Base-by-base conservation (phyloP, 2,113 vertebrate species). In the Eira barbara region DNA sequence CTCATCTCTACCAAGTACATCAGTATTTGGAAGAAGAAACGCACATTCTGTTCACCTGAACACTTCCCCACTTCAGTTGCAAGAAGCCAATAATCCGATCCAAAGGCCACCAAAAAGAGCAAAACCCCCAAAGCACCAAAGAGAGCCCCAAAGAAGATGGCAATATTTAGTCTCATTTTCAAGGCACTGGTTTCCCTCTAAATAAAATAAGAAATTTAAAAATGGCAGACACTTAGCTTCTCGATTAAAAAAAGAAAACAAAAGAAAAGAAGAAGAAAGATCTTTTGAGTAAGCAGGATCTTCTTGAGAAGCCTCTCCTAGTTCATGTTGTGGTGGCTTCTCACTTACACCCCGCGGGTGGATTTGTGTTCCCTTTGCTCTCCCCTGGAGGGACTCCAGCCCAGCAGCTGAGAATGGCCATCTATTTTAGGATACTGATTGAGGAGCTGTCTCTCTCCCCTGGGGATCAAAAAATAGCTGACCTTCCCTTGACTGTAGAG, bases 11-110 rank as follows among this genome's bases (percentile, higher is more conserved):
- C 2, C 39, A 47, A 39, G 39, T 7, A 92, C 21, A 63, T 36
- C 29, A 94, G 52, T 10, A 84, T 89, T 94, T 82, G 86, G 92
- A 98, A 97, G 92, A 91, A 98, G 90, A 98, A 97, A 97, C 98
- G 95, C 93, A 94, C 82, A 42, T 98, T 98, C 91, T 98, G 93
- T 92, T 94, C 97, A 96, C 98, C 98, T 85, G 99, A 98, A 98
- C 99, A 99, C 14, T 95, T 99, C 97, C 98, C 99, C 97, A 97
- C 92, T 99, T 99, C 99, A 2, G 99, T 99, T 82, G 98, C 99
- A 95, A 99, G 98, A 96, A 99, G 99, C 99, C 99, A 99, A 96
- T 99, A 99, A 98, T 99, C 99, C 1, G 99, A 99, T 98, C 99
- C 99, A 98, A 99, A 99, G 0, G 99, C 99, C 93, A 99, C 98